Conservation (phyloP, 2,888 invertebrate genomes). For the Encarsia formosa region DNA sequence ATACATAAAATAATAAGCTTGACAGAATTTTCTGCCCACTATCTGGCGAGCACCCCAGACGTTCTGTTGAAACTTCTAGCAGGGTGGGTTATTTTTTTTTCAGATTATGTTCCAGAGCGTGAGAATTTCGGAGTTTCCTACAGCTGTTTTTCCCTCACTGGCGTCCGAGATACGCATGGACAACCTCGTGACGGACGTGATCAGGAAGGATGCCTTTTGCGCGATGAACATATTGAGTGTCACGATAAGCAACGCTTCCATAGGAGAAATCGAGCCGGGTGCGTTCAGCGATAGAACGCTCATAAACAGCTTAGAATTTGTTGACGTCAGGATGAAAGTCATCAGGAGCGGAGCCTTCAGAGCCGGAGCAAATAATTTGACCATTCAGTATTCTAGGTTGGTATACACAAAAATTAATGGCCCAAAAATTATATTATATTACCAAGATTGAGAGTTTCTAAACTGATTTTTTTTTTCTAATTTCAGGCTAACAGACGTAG, state of each 20-base stretch:
- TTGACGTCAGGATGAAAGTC: conserved; percentile 57
- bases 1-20: no score
- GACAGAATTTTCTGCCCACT: no score
- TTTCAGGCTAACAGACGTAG: conserved; percentile 62
- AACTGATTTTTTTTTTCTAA: no score
- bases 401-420: no score
- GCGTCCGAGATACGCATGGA: conserved; percentile 60
- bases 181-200: conserved; percentile 56
- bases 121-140: conserved; percentile 58
- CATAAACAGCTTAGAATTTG: conserved; percentile 60
- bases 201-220: conserved; percentile 63
- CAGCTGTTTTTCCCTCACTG: conserved; percentile 62
- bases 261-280: conserved; percentile 59
- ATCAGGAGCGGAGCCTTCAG: conserved; percentile 60
- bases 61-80: no score
- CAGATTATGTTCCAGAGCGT: conserved; percentile 66
- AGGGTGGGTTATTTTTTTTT: conserved; percentile 31
- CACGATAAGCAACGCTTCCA: conserved; percentile 59
- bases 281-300: conserved; percentile 63
- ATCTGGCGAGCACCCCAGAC: no score
- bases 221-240: conserved; percentile 64
- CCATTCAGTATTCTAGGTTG: conserved; percentile 64
- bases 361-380: conserved; percentile 63
- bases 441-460: no score
- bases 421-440: no score